Evolutionary conservation across 2,888 invertebrate species (phyloP).

Genomic region (Andrena marginata): DNA sequence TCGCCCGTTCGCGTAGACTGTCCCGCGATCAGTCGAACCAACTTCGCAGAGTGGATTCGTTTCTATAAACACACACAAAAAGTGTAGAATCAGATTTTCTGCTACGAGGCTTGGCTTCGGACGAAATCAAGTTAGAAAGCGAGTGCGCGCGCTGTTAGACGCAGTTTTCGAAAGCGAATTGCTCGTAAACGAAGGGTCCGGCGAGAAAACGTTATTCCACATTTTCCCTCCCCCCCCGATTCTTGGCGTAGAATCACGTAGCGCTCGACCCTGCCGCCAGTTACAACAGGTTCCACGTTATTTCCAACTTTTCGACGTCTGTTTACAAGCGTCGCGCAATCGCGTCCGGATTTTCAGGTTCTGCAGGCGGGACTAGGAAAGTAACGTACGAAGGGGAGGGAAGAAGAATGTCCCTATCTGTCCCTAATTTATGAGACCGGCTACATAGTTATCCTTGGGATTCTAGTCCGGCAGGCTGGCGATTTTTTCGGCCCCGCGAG

Average conservation of each 20-base stretch:
- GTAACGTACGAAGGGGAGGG: not conserved
- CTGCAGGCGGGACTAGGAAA: not conserved
- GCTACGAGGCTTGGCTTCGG: not conserved
- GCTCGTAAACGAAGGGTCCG: not conserved
- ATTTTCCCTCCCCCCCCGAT: too few relatives aligned
- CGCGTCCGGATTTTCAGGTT: not conserved
- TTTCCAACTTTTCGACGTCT: not conserved
- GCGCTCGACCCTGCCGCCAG: not conserved
- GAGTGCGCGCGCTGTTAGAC: too few relatives aligned
- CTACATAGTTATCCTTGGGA: slow-evolving; percentile 27
- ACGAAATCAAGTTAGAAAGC: not conserved
- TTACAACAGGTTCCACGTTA: not conserved
- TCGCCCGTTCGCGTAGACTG: not conserved
- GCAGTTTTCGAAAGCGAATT: not conserved
- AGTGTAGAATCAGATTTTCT: not conserved
- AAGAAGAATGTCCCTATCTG: slow-evolving; percentile 33
- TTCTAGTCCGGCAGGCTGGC: slow-evolving; percentile 26
- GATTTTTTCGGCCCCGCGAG: slow-evolving; percentile 20
- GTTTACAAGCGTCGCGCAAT: slow-evolving; percentile 10
- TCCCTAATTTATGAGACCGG: slow-evolving; percentile 28
- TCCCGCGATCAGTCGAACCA: not conserved
- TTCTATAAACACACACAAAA: not conserved
- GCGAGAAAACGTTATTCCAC: not conserved
- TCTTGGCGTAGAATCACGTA: not conserved
- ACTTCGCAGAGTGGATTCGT: not conserved